Conservation (phyloP, 2,888 invertebrate species). For the Nephrocerus scutellatus region DNA sequence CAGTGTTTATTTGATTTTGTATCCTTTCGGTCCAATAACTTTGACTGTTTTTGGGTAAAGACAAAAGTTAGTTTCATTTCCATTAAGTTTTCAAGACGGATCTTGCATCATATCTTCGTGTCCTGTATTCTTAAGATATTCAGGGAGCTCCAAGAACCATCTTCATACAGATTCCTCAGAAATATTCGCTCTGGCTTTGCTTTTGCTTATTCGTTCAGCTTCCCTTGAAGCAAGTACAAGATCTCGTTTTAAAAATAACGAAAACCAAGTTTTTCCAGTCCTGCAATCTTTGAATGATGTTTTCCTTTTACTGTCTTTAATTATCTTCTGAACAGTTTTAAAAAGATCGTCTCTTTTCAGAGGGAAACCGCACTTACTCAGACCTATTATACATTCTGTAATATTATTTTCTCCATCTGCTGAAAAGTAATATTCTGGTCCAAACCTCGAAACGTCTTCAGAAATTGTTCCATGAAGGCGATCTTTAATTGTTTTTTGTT, state of each 20-base stretch:
- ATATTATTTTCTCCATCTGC: not conserved
- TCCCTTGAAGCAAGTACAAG: slow-evolving; percentile 9
- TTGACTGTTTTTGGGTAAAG: too few relatives aligned
- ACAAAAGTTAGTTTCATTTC: slow-evolving; percentile 6
- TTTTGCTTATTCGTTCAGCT: slow-evolving; percentile 8
- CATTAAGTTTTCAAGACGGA: slow-evolving; percentile 4
- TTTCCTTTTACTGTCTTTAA: slow-evolving; percentile 10
- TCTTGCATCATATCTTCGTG: slow-evolving; percentile 6
- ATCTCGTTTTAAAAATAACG: slow-evolving; percentile 7
- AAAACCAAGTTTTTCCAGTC: slow-evolving; percentile 6
- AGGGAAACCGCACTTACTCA: not conserved
- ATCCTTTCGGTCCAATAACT: too few relatives aligned
- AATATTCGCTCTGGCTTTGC: slow-evolving; percentile 4
- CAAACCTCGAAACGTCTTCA: slow-evolving; percentile 1
- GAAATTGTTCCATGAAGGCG: slow-evolving; percentile 1
- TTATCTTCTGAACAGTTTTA: too few relatives aligned
- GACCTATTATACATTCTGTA: slow-evolving; percentile 1
- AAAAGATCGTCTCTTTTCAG: not conserved
- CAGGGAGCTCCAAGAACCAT: slow-evolving; percentile 4
- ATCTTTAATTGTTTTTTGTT: not conserved
- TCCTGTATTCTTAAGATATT: slow-evolving; percentile 4
- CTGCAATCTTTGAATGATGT: slow-evolving; percentile 5
- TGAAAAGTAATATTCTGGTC: not conserved
- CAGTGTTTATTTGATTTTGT: slow-evolving; percentile 3
- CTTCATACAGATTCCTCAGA: slow-evolving; percentile 5